These are phyloP conservation scores for Drepana arcuata DNA, from an alignment of 1,140 invertebrate species.

Conservation along the genomic window DNA sequence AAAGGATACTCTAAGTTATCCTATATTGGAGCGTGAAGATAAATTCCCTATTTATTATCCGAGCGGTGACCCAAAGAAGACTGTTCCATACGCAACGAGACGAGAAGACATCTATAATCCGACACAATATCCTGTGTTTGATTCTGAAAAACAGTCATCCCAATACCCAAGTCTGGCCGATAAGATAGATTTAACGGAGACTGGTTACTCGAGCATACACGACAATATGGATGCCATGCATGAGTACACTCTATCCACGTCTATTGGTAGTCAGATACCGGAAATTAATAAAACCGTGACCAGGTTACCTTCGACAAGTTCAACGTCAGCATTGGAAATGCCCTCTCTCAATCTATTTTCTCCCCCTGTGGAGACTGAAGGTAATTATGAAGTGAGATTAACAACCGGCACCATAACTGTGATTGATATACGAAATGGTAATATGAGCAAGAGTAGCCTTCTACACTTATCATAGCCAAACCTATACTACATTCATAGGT, in stretches of 20 bases:
- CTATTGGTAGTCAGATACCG: conserved; percentile 18
- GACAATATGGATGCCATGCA: conserved; percentile 25
- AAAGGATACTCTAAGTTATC: conserved; percentile 44
- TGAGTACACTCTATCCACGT: conserved; percentile 34
- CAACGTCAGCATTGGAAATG: conserved; percentile 27
- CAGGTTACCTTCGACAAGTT: conserved; percentile 16
- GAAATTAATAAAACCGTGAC: conserved; percentile 22
- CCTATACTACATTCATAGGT: no score
- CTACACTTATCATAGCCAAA: no score
- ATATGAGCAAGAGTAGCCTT: no score
- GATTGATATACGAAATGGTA: no score
- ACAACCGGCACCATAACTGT: no score
- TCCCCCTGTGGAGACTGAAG: conserved; percentile 81
- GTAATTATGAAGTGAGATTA: no score
- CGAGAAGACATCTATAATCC: conserved; percentile 42
- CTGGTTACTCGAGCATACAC: conserved; percentile 19
- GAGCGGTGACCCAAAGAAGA: conserved; percentile 26
- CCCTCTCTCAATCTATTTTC: conserved; percentile 69
- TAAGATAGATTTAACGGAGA: conserved; percentile 18
- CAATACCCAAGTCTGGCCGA: conserved; percentile 29
- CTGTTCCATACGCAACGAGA: conserved; percentile 26
- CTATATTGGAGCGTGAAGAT: conserved; percentile 46
- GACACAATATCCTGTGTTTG: conserved; percentile 48
- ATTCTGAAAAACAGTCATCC: conserved; percentile 33
- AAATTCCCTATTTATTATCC: conserved; percentile 62